Conservation (phyloP, 2,113 vertebrate genomes). For the Microtus richardsoni region DNA sequence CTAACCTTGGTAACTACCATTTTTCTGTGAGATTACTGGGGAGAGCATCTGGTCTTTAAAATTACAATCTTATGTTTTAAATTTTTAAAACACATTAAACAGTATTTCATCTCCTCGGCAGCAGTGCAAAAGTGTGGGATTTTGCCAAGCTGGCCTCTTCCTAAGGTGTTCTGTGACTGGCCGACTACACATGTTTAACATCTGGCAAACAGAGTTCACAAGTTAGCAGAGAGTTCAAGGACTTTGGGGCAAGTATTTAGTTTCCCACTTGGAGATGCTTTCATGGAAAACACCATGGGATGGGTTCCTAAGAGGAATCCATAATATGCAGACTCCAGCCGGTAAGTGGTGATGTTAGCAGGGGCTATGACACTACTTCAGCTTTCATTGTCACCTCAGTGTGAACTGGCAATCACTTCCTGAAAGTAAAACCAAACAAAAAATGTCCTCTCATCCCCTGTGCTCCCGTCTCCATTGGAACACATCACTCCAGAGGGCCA, state of each 20-base stretch:
- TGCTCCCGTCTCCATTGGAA: neutral
- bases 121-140: neutral
- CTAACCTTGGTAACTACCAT: neutral
- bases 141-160: conserved; percentile 64
- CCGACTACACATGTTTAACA: conserved; percentile 77
- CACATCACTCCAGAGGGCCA: neutral
- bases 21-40: neutral
- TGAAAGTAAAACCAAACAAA: conserved; percentile 61
- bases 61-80: conserved; percentile 34
- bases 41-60: conserved; percentile 7
- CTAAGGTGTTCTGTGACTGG: conserved; percentile 59
- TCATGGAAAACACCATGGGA: conserved; percentile 79
- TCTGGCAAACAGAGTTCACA: conserved; percentile 85
- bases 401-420: neutral
- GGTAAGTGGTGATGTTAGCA: conserved; percentile 82
- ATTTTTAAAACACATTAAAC: conserved; percentile 1
- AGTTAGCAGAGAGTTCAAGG: conserved; percentile 83
- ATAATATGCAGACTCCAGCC: conserved; percentile 75
- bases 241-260: conserved; percentile 73
- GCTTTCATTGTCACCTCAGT: conserved; percentile 76
- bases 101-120: conserved; percentile 2
- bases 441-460: neutral
- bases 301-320: conserved; percentile 80
- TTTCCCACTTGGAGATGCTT: conserved; percentile 74
- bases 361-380: conserved; percentile 80